Base-by-base conservation (phyloP, 2,797 vertebrate species). In the Propithecus perrieri region DNA sequence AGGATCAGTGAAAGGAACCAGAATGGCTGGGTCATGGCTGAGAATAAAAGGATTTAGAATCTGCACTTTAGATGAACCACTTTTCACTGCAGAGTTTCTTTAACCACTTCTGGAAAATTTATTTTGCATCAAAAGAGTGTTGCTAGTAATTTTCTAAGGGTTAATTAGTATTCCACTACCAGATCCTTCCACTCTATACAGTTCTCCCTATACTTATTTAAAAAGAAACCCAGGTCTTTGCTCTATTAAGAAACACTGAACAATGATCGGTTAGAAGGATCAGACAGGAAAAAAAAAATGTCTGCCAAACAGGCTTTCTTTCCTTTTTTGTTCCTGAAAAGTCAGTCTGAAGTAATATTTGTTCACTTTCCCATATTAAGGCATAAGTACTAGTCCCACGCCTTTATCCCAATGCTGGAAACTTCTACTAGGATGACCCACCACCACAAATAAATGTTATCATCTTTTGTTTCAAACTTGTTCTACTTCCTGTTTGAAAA, bases 1-100 rank as follows among this genome's bases (percentile, higher is more conserved):
- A 91, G 71, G 79, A 65, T 13, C 53, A 67, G 61, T 74, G 48
- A 65, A 95, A 41, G 63, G 57, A 95, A 85, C 46, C 97, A 93
- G n/a, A 26, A 6, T 50, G 55, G 9, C 43, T 55, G 67, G 33
- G 53, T 30, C 28, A 48, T 2, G 35, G 67, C 46, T 57, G 13
- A 65, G 43, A 78, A 87, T 41, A 96, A 76, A 91, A 55, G 59
- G 53, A 59, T 61, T 78, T 41, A n/a, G 38, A 74, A 61, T 50
- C 67, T 83, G 53, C 95, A 88, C 65, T 91, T 67, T 2, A 63
- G 50, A 67, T 63, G 85, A 93, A 74, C 43, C 61, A 75, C 63
- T 84, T 61, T 69, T 89, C 78, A 85, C 38, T 84, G 74, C 26
- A 41, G 30, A 59, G 38, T 59, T 57, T 50, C 67, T 63, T 74